Evolutionary conservation across 2,888 invertebrate species (phyloP), one percentile per base, ranked within the genome.

Genomic region (Diadegma fenestrale): DNA sequence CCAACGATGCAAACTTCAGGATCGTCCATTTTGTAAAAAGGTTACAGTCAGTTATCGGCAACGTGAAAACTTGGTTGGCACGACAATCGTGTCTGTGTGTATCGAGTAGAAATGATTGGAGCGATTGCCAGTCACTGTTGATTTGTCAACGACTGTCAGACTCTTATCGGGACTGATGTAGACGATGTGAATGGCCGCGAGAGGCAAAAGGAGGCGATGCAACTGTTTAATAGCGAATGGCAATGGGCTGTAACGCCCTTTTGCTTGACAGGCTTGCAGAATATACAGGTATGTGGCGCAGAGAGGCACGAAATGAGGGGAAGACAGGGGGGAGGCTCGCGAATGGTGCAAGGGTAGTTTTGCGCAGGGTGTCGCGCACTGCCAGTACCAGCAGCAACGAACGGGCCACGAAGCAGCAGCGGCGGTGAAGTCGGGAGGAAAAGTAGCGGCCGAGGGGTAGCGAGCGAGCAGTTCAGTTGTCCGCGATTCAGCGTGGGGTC

Each of bases 401-500:
- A 88, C 77, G 80, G 80, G 85, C 84, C 82, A 66, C 84, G 80
- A 80, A 85, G 84, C 75, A 79, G 83, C 77, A 69, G 80, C 72
- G 86, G 88, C 88, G 86, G 84, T 86, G 85, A 89, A 83, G 88
- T 90, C 90, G 89, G 90, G 88, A 90, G 90, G 88, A 78, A 84
- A 68, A 79, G 85, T 73, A 84, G 77, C 84, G 79, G 69, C 76
- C 83, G 63, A 83, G 89, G 86, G 85, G 86, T 85, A 85, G 88
- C n/a, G n/a, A n/a, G n/a, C n/a, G n/a, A n/a, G n/a, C 86, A 79
- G 82, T 89, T 92, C 92, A 93, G 93, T 93, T 92, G 92, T 90
- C 92, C 93, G 93, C 92, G 93, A 93, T 92, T 93, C 92, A 91
- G 90, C 92, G 92, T 90, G 91, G 91, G 91, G 87, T 90, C 89